Base-by-base conservation (phyloP, 2,888 invertebrate genomes). In the Rotaria socialis region DNA sequence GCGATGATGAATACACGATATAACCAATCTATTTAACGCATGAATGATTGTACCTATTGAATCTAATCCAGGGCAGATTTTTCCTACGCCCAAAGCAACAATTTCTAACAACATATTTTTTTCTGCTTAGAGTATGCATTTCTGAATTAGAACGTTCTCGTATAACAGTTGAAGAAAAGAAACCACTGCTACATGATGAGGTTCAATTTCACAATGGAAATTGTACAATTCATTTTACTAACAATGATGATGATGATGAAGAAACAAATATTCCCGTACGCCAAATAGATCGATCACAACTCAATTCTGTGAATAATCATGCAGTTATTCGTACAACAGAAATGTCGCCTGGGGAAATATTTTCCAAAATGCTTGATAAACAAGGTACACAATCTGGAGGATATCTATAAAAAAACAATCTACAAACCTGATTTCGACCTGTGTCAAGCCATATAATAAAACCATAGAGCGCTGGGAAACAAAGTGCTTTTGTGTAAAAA, bases 401-500 rank as follows among this genome's bases (percentile, higher is more conserved):
- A 47, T 47, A 24, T 47, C n/a, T 80, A 22, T 47, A 47, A 11
- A 80, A 43, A 47, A 80, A 3, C 4, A 4, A 22, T 22, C 5
- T 3, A 80, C 80, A 24, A n/a, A 89, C 89, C 87, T 89, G 89
- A 87, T 88, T 88, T 87, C 86, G 88, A n/a, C 89, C 89, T 27
- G 52, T 89, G 22, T 89, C 85, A 50, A 89, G 87, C 90, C 90
- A 97, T 91, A 96, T 94, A 90, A 95, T 92, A 90, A 95, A 94
- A 88, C 97, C 97, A 88, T 96, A 94, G 87, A 95, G 93, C 24
- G 97, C 96, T 22, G 97, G 97, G 89, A 96, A 94, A 88, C 95
- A 94, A 86, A 98, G 93, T 85, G 96, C 95, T 89, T 94, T 94
- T 22, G 97, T 97, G 91, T 97, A 96, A 91, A 96, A 96, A 4